Evolutionary conservation across 2,888 invertebrate species (phyloP).

Genomic region (Eucera pruinosa): DNA sequence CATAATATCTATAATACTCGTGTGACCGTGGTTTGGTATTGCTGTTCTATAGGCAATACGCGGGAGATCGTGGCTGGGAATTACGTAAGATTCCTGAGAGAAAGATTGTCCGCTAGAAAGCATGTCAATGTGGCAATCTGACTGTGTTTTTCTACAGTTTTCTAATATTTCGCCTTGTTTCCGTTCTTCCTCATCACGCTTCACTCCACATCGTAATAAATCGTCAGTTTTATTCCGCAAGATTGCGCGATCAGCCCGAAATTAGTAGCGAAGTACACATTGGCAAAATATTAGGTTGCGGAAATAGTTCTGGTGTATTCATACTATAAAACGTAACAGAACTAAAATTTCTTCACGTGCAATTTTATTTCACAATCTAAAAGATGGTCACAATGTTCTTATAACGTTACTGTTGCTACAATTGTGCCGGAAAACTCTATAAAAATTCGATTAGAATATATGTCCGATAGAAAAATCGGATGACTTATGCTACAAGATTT

Average conservation of each 20-base stretch:
- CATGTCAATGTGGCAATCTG: slow-evolving; percentile 56
- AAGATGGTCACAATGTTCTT: no score
- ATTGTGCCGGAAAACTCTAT: no score
- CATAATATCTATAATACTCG: slow-evolving; percentile 66
- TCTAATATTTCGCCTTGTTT: slow-evolving; percentile 40
- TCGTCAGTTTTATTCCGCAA: neutral
- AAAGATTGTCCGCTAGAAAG: slow-evolving; percentile 58
- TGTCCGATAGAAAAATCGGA: no score
- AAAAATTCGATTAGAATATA: no score
- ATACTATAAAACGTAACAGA: no score
- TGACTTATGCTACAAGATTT: no score
- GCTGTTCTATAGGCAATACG: slow-evolving; percentile 12
- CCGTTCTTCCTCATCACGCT: slow-evolving; percentile 3
- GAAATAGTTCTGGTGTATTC: no score
- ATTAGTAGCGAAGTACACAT: no score
- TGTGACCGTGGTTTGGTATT: slow-evolving; percentile 66
- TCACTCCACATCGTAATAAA: neutral
- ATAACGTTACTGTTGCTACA: no score
- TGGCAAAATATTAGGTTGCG: no score
- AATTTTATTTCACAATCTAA: no score
- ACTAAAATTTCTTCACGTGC: no score
- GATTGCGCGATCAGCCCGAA: neutral
- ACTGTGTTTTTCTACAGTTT: slow-evolving; percentile 35
- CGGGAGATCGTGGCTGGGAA: slow-evolving; percentile 42
- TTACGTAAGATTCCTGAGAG: slow-evolving; percentile 55